These are phyloP conservation scores for Epinotia brunnichana DNA, from an alignment of 2,888 invertebrate genomes.

Conservation along the genomic window DNA sequence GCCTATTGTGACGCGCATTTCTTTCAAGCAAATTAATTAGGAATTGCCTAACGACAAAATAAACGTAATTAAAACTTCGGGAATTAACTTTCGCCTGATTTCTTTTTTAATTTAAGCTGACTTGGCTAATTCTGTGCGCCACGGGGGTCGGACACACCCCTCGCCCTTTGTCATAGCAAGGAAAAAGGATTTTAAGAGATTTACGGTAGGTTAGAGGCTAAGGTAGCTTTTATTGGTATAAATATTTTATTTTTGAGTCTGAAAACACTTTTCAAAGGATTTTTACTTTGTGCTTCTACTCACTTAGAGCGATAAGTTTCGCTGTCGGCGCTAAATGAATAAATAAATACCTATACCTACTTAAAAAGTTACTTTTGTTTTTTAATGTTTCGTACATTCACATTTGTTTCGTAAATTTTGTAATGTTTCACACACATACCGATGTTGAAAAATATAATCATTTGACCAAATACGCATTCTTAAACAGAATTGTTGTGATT, in stretches of 20 bases:
- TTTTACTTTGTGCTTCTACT: not conserved
- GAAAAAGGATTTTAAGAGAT: slow-evolving; percentile 53
- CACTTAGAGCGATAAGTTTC: not conserved
- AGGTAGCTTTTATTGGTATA: slow-evolving; percentile 42
- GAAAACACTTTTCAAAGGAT: slow-evolving; percentile 13
- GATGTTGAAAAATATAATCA: no score
- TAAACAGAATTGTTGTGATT: no score
- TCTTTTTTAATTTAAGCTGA: slow-evolving; percentile 81
- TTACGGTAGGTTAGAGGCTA: slow-evolving; percentile 46
- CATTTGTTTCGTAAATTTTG: no score
- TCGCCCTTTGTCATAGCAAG: slow-evolving; percentile 70
- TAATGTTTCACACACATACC: no score
- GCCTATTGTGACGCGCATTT: slow-evolving; percentile 46
- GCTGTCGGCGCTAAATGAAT: not conserved
- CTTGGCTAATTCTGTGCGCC: slow-evolving; percentile 76
- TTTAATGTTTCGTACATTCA: no score
- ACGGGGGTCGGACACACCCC: slow-evolving; percentile 80
- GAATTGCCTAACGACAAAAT: slow-evolving; percentile 78
- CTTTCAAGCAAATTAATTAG: slow-evolving; percentile 71
- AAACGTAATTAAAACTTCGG: slow-evolving; percentile 83
- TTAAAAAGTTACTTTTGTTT: no score
- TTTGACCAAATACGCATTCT: not conserved
- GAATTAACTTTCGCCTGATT: slow-evolving; percentile 79
- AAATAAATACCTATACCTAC: no score
- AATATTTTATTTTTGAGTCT: slow-evolving; percentile 37